A percentile compares a stretch with the other conserved stretches of the same genome.
These are phyloP conservation scores for Cairina moschata DNA, from an alignment of 2,113 vertebrate genomes.

Conservation along the genomic window DNA sequence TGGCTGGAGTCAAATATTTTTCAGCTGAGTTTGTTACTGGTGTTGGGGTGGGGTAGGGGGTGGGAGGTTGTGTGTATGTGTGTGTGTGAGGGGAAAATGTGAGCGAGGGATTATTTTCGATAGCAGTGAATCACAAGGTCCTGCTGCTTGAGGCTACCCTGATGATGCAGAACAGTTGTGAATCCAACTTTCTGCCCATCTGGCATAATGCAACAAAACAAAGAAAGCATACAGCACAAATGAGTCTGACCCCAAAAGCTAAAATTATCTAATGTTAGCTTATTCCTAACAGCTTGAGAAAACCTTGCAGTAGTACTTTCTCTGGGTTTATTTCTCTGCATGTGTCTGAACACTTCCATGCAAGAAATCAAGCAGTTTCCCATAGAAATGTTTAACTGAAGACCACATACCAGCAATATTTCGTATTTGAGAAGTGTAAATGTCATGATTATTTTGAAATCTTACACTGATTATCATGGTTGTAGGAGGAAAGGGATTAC, in stretches of 20 bases:
- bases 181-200: neutral
- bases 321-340: neutral
- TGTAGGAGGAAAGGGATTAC: neutral
- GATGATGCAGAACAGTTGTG: neutral
- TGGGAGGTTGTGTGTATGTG: neutral
- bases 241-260: neutral
- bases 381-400: neutral
- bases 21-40: neutral
- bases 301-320: neutral
- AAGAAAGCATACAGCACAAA: neutral
- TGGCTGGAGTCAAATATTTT: neutral
- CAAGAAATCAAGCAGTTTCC: neutral
- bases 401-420: neutral
- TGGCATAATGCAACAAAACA: neutral
- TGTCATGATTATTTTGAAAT: neutral
- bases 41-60: neutral
- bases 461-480: neutral
- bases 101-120: neutral
- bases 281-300: neutral
- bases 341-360: neutral
- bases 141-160: neutral
- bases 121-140: neutral
- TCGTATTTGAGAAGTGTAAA: neutral
- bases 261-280: neutral
- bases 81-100: neutral